Base-by-base conservation (phyloP, 2,888 invertebrate species). In the Omphaloscelis lunosa region DNA sequence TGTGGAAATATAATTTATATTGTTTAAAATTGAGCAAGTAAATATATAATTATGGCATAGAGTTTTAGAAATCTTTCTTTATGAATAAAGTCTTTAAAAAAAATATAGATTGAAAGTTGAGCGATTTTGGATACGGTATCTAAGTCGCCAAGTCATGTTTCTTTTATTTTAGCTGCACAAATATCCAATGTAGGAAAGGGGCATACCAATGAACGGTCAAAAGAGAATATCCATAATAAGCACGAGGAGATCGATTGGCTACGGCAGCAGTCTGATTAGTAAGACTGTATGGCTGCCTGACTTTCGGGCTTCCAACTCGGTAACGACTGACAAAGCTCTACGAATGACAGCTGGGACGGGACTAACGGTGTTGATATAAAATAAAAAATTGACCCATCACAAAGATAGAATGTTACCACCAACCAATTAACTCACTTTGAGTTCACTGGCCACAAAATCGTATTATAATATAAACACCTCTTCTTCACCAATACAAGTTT, bases 391-490 rank as follows among this genome's bases (percentile, higher is more conserved):
- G n/a, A 56, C n/a, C 6, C 58, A 58, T 58, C 29, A 29, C 29
- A 59, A 59, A 29, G 3, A 11, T 34, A 15, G 4, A 29, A 53
- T 27, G 29, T 34, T 41, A 41, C 23, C 6, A 62, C 11, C 5
- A 29, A 51, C 41, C 34, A 59, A 80, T 65, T 29, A 59, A 56
- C 34, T 34, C 34, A 67, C 34, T 41, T 0, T 53, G 11, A 29
- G 82, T 81, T 81, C 82, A 82, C 27, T 80, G 80, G 27, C 66
- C 80, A 53, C 58, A 68, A 67, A 78, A 39, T 51, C 1, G 0
- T 61, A 68, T 78, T 65, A 56, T 20, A 53, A 68, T 83, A 5
- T 34, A 83, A 75, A 4, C 66, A 4, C 1, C 23, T 41, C 56
- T 66, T 75, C 69, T 61, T 63, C 59, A 63, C 27, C 51, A 27